A percentile compares a stretch with the other conserved stretches of the same genome.
Evolutionary conservation across 2,797 vertebrate genomes (phyloP).

Genomic region (Oophaga sylvatica): DNA sequence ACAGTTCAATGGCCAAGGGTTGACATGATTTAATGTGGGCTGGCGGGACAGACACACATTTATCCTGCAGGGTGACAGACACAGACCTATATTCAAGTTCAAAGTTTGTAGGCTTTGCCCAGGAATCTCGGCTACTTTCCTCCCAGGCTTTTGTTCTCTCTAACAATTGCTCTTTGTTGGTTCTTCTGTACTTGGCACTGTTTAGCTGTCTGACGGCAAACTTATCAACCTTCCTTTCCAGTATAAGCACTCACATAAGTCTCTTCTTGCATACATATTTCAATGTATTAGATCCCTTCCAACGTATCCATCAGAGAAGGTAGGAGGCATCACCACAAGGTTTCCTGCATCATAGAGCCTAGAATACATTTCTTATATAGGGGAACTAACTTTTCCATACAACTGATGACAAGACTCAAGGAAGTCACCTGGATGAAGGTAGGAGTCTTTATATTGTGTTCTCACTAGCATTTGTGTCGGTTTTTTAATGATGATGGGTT

Average conservation of each 20-base stretch:
- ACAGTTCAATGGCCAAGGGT: conserved; percentile 37
- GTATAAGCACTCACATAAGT: conserved; percentile 71
- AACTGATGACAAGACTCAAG: neutral
- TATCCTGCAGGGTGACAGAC: conserved; percentile 66
- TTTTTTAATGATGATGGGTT: neutral
- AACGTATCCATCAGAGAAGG: conserved; percentile 24
- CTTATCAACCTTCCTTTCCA: conserved; percentile 68
- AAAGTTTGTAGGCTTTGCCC: conserved; percentile 71
- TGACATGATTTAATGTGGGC: conserved; percentile 57
- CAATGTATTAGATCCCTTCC: conserved; percentile 60
- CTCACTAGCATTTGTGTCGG: neutral
- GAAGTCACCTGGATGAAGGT: conserved; percentile 41
- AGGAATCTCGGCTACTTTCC: conserved; percentile 70
- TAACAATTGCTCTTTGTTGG: conserved; percentile 71
- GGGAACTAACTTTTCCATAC: neutral
- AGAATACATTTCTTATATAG: neutral
- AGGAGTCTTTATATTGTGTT: conserved; percentile 11
- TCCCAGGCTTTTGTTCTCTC: conserved; percentile 74
- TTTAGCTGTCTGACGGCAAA: conserved; percentile 73
- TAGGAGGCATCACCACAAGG: neutral
- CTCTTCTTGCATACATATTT: conserved; percentile 69
- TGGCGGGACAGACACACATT: conserved; percentile 54
- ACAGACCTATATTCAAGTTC: conserved; percentile 77
- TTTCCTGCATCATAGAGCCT: neutral
- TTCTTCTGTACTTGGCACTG: conserved; percentile 71